Conservation (phyloP, 2,113 vertebrate species). For the Sturnus vulgaris region DNA sequence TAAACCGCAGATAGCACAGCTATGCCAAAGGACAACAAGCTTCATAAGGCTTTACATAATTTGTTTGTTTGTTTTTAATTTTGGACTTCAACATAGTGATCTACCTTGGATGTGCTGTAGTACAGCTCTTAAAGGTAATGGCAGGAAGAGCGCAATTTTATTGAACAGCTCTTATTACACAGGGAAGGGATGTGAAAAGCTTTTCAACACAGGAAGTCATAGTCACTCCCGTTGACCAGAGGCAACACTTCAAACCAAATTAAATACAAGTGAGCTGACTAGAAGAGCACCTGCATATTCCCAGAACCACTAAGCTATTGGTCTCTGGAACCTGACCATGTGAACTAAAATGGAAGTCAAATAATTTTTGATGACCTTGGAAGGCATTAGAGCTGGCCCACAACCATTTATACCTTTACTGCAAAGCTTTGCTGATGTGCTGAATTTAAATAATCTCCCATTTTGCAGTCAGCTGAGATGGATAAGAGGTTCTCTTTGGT, state of each 20-base stretch:
- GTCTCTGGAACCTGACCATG: background rate
- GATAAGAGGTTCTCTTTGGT: background rate
- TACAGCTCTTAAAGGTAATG: background rate
- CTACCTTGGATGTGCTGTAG: background rate
- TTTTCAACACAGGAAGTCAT: constrained; percentile 34
- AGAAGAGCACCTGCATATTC: constrained; percentile 30
- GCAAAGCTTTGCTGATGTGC: background rate
- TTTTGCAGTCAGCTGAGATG: background rate
- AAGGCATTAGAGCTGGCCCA: background rate
- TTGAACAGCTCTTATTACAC: constrained; percentile 10
- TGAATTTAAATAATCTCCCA: background rate
- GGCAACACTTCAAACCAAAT: constrained; percentile 40
- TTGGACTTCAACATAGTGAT: background rate
- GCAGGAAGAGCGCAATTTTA: background rate
- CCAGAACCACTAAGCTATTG: background rate
- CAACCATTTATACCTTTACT: background rate
- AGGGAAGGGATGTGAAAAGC: constrained; percentile 14
- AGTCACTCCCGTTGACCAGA: background rate
- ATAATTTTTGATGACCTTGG: background rate
- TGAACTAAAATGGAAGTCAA: background rate
- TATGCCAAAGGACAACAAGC: background rate
- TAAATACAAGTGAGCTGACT: constrained; percentile 25
- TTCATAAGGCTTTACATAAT: background rate
- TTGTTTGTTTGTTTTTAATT: background rate
- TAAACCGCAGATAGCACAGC: background rate